These are phyloP conservation scores for Goniozus legneri DNA, from an alignment of 1,140 invertebrate genomes.

Conservation along the genomic window DNA sequence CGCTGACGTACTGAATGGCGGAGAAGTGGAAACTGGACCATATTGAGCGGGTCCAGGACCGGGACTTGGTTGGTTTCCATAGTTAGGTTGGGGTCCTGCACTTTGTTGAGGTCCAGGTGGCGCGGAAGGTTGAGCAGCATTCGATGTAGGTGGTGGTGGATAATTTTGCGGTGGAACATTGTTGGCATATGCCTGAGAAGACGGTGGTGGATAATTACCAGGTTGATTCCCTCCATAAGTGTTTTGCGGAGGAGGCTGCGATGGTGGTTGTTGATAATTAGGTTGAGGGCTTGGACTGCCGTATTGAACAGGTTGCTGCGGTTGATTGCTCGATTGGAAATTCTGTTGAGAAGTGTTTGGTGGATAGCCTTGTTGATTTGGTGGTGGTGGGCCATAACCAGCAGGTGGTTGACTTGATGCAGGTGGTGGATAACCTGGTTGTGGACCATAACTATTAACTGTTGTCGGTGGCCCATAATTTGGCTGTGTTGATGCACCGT, in stretches of 20 bases:
- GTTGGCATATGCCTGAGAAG: constrained; percentile 48
- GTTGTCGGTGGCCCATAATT: constrained; percentile 49
- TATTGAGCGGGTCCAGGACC: constrained; percentile 42
- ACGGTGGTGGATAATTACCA: constrained; percentile 47
- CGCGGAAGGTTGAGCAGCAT: constrained; percentile 36
- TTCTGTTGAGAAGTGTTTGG: constrained; percentile 45
- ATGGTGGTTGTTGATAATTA: constrained; percentile 44
- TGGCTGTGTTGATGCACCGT: constrained; percentile 38
- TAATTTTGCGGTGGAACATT: constrained; percentile 48
- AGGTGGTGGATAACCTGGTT: constrained; percentile 46
- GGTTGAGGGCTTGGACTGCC: constrained; percentile 49
- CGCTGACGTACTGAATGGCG: constrained; percentile 42
- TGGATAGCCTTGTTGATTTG: constrained; percentile 49
- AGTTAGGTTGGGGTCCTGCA: constrained; percentile 41
- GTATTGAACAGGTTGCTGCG: constrained; percentile 45
- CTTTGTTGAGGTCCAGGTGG: constrained; percentile 43
- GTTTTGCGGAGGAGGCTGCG: constrained; percentile 45
- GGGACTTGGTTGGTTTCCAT: constrained; percentile 47
- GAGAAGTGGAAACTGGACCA: constrained; percentile 44
- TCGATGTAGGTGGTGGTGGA: constrained; percentile 42
- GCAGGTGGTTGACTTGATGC: constrained; percentile 40
- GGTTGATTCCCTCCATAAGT: constrained; percentile 45
- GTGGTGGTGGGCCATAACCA: constrained; percentile 49
- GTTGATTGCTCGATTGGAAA: constrained; percentile 42
- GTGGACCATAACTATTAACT: constrained; percentile 49